Evolutionary conservation across 64 coral and sea anemone genomes (phyloP).

Genomic region (Dendronephthya gigantea): DNA sequence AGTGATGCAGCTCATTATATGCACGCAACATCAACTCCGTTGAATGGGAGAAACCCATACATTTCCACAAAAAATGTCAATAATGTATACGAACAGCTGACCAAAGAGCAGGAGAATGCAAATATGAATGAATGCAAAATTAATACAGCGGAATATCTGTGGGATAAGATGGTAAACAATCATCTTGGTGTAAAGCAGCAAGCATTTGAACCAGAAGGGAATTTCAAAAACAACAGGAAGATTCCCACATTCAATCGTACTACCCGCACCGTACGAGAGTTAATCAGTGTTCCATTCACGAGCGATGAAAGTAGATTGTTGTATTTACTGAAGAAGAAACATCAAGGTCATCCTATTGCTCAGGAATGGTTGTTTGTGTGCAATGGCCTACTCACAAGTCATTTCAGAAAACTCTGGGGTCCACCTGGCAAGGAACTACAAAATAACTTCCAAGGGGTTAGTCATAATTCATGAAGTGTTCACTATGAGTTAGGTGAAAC

Average conservation of each 20-base stretch:
- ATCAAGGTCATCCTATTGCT: conserved; percentile 20
- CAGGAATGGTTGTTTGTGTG: neutral
- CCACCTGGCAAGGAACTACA: neutral
- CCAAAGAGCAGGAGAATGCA: neutral
- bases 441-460: neutral
- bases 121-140: neutral
- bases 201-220: neutral
- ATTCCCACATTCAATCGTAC: neutral
- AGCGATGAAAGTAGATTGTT: conserved; percentile 7
- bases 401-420: conserved; percentile 8
- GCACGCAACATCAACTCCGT: neutral
- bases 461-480: no score
- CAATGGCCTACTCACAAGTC: neutral
- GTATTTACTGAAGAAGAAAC: conserved; percentile 6
- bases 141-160: neutral
- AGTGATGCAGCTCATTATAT: neutral
- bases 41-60: neutral
- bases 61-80: neutral
- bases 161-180: neutral
- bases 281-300: conserved; percentile 14
- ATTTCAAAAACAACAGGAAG: neutral
- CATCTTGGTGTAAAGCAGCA: neutral
- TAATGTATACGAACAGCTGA: neutral
- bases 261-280: conserved; percentile 2
- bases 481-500: no score